Evolutionary conservation across 2,797 vertebrate genomes (phyloP).

Genomic region (Falco cherrug): DNA sequence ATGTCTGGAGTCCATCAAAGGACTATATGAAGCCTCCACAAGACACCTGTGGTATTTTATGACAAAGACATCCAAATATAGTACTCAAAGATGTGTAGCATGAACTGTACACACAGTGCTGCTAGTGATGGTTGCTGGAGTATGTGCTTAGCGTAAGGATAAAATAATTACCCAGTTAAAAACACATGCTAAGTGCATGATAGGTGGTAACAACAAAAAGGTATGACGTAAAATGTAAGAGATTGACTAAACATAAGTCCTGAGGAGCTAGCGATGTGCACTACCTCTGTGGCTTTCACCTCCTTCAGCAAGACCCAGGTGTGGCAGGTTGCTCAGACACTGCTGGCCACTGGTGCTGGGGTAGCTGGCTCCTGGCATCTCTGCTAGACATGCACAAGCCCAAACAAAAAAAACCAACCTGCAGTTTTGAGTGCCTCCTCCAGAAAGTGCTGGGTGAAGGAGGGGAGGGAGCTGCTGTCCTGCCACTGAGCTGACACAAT

Average conservation of each 20-base stretch:
- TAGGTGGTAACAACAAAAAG: not conserved
- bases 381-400: fast-evolving
- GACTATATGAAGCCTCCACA: not conserved
- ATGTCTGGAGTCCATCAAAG: slow-evolving; percentile 4
- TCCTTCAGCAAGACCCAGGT: not conserved
- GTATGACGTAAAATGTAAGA: not conserved
- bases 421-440: not conserved
- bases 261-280: not conserved
- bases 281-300: fast-evolving
- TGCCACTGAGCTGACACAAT: not conserved
- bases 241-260: not conserved
- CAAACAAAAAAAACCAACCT: not conserved
- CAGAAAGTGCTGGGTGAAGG: not conserved
- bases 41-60: not conserved
- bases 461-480: not conserved
- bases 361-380: not conserved
- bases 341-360: fast-evolving
- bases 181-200: not conserved
- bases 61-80: slow-evolving; percentile 11
- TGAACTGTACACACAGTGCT: not conserved
- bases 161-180: not conserved
- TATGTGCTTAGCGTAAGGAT: not conserved
- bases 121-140: not conserved
- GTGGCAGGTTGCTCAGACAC: fast-evolving
- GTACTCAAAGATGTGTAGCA: not conserved